phyloP scores from a whole-genome alignment of 2,797 vertebrate genomes.

The Poeciliopsis presidionis region DNA sequence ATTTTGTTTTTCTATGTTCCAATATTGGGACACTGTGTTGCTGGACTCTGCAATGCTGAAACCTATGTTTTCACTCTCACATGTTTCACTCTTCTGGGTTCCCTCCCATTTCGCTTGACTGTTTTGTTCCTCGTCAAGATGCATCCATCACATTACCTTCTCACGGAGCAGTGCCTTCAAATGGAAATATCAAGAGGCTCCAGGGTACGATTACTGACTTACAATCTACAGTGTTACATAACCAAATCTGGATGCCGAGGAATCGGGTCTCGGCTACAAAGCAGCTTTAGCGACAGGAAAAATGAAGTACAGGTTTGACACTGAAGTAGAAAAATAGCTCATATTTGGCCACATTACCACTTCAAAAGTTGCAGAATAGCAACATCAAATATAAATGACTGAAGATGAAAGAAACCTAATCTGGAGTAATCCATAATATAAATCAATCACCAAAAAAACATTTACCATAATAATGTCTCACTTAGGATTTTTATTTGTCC shows the following conservation, averaged over 20 bases:
- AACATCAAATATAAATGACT: not conserved
- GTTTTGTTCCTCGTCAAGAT: constrained; percentile 59
- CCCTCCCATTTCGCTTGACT: constrained; percentile 28
- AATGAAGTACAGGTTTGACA: not conserved
- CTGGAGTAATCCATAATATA: not conserved
- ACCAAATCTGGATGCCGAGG: constrained; percentile 32
- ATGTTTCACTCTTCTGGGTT: constrained; percentile 19
- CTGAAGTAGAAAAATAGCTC: not conserved
- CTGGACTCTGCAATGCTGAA: constrained; percentile 6
- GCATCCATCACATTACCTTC: constrained; percentile 60
- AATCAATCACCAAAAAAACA: not conserved
- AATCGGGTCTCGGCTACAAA: constrained; percentile 3
- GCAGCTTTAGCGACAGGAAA: constrained; percentile 6
- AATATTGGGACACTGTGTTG: constrained; percentile 12
- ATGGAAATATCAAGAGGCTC: constrained; percentile 56
- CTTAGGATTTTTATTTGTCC: not conserved
- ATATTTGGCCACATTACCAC: constrained; percentile 6
- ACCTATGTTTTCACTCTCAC: constrained; percentile 10
- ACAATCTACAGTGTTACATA: constrained; percentile 52
- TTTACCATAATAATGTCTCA: not conserved
- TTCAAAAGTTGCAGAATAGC: not conserved
- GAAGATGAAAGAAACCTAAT: not conserved
- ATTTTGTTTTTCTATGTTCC: constrained; percentile 16
- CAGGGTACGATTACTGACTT: constrained; percentile 50
- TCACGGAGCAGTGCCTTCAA: constrained; percentile 38